Base-by-base conservation (phyloP, 2,888 invertebrate genomes). In the Caenorhabditis becei region DNA sequence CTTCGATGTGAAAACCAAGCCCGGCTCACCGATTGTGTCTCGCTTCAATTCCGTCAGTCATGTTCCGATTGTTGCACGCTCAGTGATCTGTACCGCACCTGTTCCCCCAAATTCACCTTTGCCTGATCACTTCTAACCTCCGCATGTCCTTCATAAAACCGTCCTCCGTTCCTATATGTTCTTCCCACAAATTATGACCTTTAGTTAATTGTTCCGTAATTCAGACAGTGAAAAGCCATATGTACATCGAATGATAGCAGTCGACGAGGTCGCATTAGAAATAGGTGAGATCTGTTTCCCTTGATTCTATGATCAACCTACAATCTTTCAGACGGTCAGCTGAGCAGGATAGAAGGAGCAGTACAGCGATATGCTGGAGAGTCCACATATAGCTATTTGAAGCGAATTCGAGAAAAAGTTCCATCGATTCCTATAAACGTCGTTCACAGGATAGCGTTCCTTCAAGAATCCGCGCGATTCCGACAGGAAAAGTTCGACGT, bases 181-280 rank as follows among this genome's bases (percentile, higher is more conserved):
- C 58, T 23, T 11, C 2, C 37, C 26, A 35, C 7, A 56, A 26
- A 35, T 61, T n/a, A 16, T 35, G 26, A 54, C 1, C 7, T 20
- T 35, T 35, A 4, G 8, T 28, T 28, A 51, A 51, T 28, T 41
- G 32, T 47, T 26, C 18, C n/a, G 8, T 14, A 32, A 70, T 88
- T 75, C 66, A 90, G 90, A 90, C 71, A 83, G 84, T 18, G 85
- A 86, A 28, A 84, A 82, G 47, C 85, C 89, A 3, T 88, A 90
- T 62, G 83, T 89, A 2, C 77, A 88, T 59, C 85, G 90, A 28
- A 90, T 90, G 90, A 90, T 90, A 32, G 89, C 89, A 7, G 84
- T 88, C 32, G 90, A 90, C 65, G 89, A 89, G 53, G 85, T 90
- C 20, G 56, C 80, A 1, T 59, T 84, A 47, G 88, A 88, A 79